A percentile compares a stretch with the other conserved stretches of the same genome.
phyloP scores from a whole-genome alignment of 2,888 invertebrate species.

The Esperia sulphurella region DNA sequence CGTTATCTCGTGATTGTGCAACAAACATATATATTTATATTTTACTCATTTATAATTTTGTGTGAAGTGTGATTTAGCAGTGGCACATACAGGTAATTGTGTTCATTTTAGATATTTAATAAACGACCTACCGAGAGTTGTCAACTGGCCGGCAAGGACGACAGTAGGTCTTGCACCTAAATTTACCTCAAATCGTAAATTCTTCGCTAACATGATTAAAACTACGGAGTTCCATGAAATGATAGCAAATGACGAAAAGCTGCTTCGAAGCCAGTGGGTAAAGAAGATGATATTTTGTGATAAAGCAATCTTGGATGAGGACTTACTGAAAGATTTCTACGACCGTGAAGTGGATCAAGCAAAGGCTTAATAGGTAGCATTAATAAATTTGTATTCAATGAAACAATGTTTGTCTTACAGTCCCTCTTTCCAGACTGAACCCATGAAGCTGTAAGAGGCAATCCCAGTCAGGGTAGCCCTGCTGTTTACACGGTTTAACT shows the following conservation, averaged over 20 bases:
- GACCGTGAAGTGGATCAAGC: slow-evolving; percentile 49
- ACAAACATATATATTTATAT: too few relatives aligned
- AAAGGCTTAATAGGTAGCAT: slow-evolving; percentile 20
- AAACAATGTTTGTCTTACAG: too few relatives aligned
- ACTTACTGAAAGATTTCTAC: slow-evolving; percentile 42
- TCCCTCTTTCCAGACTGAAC: too few relatives aligned
- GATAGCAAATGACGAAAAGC: slow-evolving; percentile 41
- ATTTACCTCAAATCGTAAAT: slow-evolving; percentile 57
- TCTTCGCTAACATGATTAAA: slow-evolving; percentile 57
- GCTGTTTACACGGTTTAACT: too few relatives aligned
- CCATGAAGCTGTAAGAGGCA: too few relatives aligned
- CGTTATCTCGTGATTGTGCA: too few relatives aligned
- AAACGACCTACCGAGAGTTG: slow-evolving; percentile 46
- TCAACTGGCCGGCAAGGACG: slow-evolving; percentile 52
- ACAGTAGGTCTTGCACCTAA: slow-evolving; percentile 55
- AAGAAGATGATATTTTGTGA: slow-evolving; percentile 56
- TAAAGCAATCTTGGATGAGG: slow-evolving; percentile 37
- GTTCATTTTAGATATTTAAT: slow-evolving; percentile 38
- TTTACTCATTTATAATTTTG: too few relatives aligned
- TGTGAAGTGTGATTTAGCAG: too few relatives aligned
- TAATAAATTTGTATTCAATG: too few relatives aligned
- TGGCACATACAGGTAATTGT: background rate
- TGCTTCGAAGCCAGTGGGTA: slow-evolving; percentile 29
- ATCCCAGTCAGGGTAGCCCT: too few relatives aligned
- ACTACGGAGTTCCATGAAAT: slow-evolving; percentile 46